Percentiles rank a stretch among this genome's conserved stretches.
phyloP scores from a whole-genome alignment of 2,888 invertebrate species.

The Apotomis betuletana region DNA sequence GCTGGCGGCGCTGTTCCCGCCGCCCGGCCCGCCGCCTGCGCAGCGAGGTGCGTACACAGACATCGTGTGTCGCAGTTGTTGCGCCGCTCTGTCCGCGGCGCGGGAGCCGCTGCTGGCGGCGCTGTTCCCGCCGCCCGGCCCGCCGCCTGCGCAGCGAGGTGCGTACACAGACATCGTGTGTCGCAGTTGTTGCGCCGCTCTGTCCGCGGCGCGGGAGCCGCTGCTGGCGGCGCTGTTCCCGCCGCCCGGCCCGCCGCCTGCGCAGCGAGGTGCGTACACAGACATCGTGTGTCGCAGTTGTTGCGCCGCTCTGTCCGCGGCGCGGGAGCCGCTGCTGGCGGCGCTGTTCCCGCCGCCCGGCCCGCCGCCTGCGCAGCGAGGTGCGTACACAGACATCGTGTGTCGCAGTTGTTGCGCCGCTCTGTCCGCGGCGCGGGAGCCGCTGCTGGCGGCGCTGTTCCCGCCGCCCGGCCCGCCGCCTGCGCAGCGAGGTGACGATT shows the following conservation, averaged over 20 bases:
- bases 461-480: too few species aligned
- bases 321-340: constrained; percentile 85
- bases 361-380: too few species aligned
- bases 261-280: too few species aligned
- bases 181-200: constrained; percentile 87
- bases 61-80: constrained; percentile 88
- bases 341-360: too few species aligned
- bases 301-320: constrained; percentile 88
- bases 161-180: constrained; percentile 84
- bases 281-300: constrained; percentile 90
- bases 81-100: constrained; percentile 88
- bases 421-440: constrained; percentile 89
- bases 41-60: constrained; percentile 65
- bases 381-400: constrained; percentile 80
- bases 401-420: constrained; percentile 88
- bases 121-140: too few species aligned
- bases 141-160: too few species aligned
- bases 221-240: constrained; percentile 60
- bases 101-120: constrained; percentile 84
- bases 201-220: constrained; percentile 89
- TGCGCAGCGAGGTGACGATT: too few species aligned
- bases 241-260: too few species aligned
- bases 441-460: constrained; percentile 67
- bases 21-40: neutral
- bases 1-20: constrained; percentile 40